Evolutionary conservation across 2,113 vertebrate genomes (phyloP).

Genomic region (Siniperca chuatsi): DNA sequence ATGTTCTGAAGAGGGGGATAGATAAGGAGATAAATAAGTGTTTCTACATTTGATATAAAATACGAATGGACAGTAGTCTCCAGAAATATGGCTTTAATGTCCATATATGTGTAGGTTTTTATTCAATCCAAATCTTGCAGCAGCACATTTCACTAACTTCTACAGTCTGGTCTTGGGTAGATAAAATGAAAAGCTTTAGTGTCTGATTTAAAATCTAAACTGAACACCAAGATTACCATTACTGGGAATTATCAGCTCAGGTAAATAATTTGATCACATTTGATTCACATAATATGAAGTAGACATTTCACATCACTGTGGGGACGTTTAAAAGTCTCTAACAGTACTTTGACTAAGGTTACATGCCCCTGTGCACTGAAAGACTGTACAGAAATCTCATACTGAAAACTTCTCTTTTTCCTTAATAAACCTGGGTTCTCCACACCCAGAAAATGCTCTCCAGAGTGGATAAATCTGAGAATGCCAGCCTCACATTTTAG

Average conservation of each 20-base stretch:
- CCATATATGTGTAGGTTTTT: not conserved
- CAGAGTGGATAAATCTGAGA: not conserved
- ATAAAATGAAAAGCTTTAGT: not conserved
- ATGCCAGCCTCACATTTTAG: not conserved
- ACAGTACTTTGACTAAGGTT: too few relatives aligned
- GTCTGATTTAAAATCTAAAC: not conserved
- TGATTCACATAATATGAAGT: not conserved
- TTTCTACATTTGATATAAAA: not conserved
- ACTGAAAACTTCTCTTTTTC: not conserved
- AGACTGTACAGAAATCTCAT: too few relatives aligned
- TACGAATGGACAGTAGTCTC: not conserved
- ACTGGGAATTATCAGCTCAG: not conserved
- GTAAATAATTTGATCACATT: not conserved
- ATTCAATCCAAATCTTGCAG: not conserved
- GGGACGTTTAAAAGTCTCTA: not conserved
- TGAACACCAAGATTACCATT: not conserved
- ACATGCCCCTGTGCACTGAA: too few relatives aligned
- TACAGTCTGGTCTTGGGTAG: not conserved
- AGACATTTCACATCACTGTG: not conserved
- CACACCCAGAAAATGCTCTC: not conserved
- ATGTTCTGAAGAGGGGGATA: not conserved
- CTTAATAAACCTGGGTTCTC: too few relatives aligned
- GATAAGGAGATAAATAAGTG: not conserved
- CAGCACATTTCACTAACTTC: not conserved
- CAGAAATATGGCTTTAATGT: not conserved